phyloP scores from a whole-genome alignment of 2,113 vertebrate species.

The Crotalus tigris region DNA sequence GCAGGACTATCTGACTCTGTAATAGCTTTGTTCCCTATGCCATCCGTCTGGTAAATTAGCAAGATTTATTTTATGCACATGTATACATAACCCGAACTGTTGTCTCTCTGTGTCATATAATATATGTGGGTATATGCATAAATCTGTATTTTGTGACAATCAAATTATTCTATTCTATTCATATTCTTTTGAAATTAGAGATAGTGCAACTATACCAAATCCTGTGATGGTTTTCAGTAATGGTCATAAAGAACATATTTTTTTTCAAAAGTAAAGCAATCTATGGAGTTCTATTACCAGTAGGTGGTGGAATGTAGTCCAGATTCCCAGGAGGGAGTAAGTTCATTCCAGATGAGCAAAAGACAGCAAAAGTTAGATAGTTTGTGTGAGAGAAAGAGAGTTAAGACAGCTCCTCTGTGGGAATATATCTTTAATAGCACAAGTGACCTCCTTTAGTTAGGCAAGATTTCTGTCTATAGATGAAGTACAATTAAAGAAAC shows the following conservation, averaged over 20 bases:
- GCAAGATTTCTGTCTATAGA: background rate
- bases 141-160: too few relatives aligned
- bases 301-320: background rate
- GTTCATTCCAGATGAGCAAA: too few relatives aligned
- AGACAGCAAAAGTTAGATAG: background rate
- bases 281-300: background rate
- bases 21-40: too few relatives aligned
- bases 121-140: too few relatives aligned
- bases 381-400: too few relatives aligned
- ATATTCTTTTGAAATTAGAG: background rate
- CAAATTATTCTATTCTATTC: too few relatives aligned
- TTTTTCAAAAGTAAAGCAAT: background rate
- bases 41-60: too few relatives aligned
- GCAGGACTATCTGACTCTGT: too few relatives aligned
- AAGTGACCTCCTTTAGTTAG: background rate
- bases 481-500: background rate
- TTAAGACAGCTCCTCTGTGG: background rate
- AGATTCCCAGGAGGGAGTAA: too few relatives aligned
- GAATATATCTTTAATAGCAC: background rate
- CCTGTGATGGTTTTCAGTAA: background rate
- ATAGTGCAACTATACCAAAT: background rate
- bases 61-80: too few relatives aligned
- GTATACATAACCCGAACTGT: too few relatives aligned
- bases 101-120: too few relatives aligned
- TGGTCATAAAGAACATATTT: background rate